phyloP scores from a whole-genome alignment of 1,140 invertebrate species.

The Eupristina koningsbergeri region DNA sequence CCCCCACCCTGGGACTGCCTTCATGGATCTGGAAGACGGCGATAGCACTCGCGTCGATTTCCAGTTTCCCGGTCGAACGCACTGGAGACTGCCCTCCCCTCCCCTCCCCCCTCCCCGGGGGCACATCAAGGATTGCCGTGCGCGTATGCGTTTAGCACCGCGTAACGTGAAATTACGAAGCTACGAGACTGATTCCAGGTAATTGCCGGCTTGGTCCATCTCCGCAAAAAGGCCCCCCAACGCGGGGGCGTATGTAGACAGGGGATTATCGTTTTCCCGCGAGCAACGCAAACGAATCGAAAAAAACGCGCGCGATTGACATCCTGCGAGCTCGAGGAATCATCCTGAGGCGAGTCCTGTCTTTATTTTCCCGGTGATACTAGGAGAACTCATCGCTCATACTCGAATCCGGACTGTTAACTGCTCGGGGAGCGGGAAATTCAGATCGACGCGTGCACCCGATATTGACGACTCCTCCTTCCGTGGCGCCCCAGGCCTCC shows the following conservation, averaged over 20 bases:
- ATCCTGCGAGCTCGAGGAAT: not conserved
- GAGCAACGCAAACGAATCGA: not conserved
- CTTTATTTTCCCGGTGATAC: not conserved
- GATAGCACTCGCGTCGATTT: not conserved
- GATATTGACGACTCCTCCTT: not conserved
- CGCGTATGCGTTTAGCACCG: not conserved
- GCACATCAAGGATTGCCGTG: not conserved
- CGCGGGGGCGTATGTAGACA: not conserved
- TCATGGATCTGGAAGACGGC: not conserved
- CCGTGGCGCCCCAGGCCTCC: not conserved
- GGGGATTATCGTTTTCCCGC: not conserved
- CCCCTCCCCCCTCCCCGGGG: no score
- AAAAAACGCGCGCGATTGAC: not conserved
- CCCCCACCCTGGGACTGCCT: not conserved
- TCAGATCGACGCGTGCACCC: slow-evolving; percentile 2
- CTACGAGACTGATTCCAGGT: not conserved
- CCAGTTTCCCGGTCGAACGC: not conserved
- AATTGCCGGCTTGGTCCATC: not conserved
- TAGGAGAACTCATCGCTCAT: no score
- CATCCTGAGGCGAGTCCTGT: not conserved
- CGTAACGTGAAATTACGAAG: not conserved
- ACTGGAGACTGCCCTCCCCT: not conserved
- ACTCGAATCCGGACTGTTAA: no score
- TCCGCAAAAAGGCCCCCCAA: not conserved
- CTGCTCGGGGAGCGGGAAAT: not conserved